Percentiles rank a stretch among this genome's conserved stretches.
Evolutionary conservation across 2,888 invertebrate genomes (phyloP).

Genomic region (Gymnocheta viridis): DNA sequence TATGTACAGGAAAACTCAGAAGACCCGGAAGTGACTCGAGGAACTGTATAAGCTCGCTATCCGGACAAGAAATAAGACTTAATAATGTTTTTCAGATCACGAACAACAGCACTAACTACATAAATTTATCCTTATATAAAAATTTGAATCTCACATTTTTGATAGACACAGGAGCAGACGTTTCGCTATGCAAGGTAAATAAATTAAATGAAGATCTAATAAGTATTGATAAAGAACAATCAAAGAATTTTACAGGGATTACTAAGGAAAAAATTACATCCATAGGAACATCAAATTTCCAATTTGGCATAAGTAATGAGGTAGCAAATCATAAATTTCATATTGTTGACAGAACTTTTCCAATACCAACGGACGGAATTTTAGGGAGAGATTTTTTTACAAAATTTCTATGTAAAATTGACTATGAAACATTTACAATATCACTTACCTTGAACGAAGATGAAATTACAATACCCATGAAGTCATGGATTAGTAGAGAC

Average conservation of each 20-base stretch:
- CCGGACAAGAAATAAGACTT: not conserved
- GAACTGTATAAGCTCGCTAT: constrained; percentile 6
- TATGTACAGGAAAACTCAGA: constrained; percentile 23
- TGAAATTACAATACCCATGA: not conserved
- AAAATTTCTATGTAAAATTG: too few species aligned
- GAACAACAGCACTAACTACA: not conserved
- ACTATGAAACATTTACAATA: not conserved
- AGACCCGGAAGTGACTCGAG: not conserved
- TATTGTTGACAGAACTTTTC: too few species aligned
- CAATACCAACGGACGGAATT: too few species aligned
- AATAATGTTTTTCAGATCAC: not conserved
- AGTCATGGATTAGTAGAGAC: not conserved
- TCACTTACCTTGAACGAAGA: too few species aligned
- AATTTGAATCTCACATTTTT: not conserved
- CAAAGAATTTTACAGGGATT: not conserved
- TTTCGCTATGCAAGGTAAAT: not conserved
- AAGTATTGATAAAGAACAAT: not conserved
- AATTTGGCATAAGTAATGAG: too few species aligned
- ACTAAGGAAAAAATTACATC: too few species aligned
- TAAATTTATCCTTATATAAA: not conserved
- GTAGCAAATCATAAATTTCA: too few species aligned
- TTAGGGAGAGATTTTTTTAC: too few species aligned
- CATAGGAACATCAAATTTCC: too few species aligned
- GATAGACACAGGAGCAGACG: too few species aligned
- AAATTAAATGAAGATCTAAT: not conserved